Evolutionary conservation across 1,140 invertebrate genomes (phyloP).

Genomic region (Colletes gigas): DNA sequence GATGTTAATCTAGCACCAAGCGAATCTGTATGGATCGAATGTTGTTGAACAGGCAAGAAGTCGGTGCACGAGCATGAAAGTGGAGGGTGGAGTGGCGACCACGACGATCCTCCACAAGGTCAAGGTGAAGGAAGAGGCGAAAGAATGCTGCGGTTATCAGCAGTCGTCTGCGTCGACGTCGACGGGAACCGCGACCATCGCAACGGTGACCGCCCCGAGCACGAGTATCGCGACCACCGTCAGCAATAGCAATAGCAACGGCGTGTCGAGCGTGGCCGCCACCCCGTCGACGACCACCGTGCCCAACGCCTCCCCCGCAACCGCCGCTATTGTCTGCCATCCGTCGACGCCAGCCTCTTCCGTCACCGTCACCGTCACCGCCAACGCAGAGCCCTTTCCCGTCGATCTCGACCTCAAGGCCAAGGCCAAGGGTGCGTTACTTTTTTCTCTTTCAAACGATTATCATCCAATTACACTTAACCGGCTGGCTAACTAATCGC

Average conservation of each 20-base stretch:
- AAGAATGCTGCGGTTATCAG: conserved; percentile 72
- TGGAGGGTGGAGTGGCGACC: conserved; percentile 72
- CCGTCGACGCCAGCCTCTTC: conserved; percentile 57
- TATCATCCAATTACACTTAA: neutral
- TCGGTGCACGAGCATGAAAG: conserved; percentile 73
- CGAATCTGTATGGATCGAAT: conserved; percentile 19
- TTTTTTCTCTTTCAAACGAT: neutral
- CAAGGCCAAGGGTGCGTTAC: conserved; percentile 69
- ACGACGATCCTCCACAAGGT: conserved; percentile 72
- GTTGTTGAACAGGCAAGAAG: conserved; percentile 53
- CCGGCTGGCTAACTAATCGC: no score
- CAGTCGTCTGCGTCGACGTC: conserved; percentile 52
- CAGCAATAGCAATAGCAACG: conserved; percentile 46
- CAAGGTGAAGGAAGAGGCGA: conserved; percentile 78
- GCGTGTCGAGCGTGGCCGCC: conserved; percentile 45
- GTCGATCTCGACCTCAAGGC: conserved; percentile 72
- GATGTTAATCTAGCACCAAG: neutral
- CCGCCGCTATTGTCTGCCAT: conserved; percentile 68
- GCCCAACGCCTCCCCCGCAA: conserved; percentile 48
- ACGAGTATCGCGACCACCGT: conserved; percentile 36
- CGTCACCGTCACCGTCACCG: conserved; percentile 49
- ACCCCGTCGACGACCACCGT: conserved; percentile 60
- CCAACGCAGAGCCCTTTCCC: conserved; percentile 57
- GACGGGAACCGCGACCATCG: conserved; percentile 59
- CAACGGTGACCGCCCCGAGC: conserved; percentile 56